Evolutionary conservation across 2,797 vertebrate species (phyloP).

Genomic region (Xenentodon cancila): DNA sequence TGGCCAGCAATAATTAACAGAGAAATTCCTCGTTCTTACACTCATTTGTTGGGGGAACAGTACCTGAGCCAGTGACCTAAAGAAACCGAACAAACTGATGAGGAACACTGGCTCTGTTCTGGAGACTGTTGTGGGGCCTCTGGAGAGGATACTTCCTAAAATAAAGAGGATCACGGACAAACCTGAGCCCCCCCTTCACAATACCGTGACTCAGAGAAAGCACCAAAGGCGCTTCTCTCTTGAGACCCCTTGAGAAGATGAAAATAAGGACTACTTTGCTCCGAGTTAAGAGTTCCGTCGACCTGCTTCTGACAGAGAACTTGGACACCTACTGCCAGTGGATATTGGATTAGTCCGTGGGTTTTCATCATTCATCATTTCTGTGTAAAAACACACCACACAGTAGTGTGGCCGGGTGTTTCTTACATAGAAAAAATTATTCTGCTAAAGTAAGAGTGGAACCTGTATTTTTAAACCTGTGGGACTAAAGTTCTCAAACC

Average conservation of each 20-base stretch:
- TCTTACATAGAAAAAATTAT: slow-evolving; percentile 11
- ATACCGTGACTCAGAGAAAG: slow-evolving; percentile 75
- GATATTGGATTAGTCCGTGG: slow-evolving; percentile 57
- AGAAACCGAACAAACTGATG: too few relatives aligned
- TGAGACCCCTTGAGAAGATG: slow-evolving; percentile 45
- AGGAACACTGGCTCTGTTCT: too few relatives aligned
- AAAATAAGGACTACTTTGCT: slow-evolving; percentile 68
- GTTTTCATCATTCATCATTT: slow-evolving; percentile 73
- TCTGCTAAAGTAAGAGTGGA: neutral
- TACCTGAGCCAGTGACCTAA: too few relatives aligned
- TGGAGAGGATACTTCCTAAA: too few relatives aligned
- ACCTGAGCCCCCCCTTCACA: too few relatives aligned
- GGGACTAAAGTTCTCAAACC: slow-evolving; percentile 49
- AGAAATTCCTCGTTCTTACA: too few relatives aligned
- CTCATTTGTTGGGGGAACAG: too few relatives aligned
- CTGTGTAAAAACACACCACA: slow-evolving; percentile 66
- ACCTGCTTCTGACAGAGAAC: slow-evolving; percentile 43
- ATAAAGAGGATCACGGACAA: too few relatives aligned
- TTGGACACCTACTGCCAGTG: slow-evolving; percentile 45
- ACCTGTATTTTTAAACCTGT: neutral
- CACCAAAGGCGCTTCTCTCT: slow-evolving; percentile 42
- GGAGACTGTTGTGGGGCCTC: too few relatives aligned
- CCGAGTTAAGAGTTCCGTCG: slow-evolving; percentile 59
- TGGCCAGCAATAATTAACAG: too few relatives aligned
- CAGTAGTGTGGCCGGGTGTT: slow-evolving; percentile 24